Evolutionary conservation across 2,113 vertebrate species (phyloP).

Genomic region (Lepus timidus): DNA sequence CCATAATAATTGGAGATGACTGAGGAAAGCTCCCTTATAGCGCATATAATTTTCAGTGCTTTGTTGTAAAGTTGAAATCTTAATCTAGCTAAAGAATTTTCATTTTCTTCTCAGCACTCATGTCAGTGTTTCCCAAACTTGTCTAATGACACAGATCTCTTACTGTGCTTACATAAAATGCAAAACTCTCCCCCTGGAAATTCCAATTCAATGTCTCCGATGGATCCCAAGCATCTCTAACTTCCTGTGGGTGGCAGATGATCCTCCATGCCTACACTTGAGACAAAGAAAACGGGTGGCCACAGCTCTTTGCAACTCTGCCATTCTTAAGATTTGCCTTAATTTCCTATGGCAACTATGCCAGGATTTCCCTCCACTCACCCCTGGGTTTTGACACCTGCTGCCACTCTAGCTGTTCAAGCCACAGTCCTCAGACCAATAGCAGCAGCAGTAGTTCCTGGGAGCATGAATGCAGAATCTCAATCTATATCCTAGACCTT

Average conservation of each 20-base stretch:
- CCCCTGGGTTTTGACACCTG: background rate
- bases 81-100: background rate
- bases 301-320: background rate
- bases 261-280: background rate
- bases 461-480: background rate
- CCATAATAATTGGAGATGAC: slow-evolving; percentile 13
- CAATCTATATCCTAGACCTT: background rate
- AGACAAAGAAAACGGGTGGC: background rate
- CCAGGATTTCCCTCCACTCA: background rate
- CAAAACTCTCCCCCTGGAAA: background rate
- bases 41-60: background rate
- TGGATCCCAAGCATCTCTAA: background rate
- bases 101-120: slow-evolving; percentile 7
- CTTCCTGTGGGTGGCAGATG: background rate
- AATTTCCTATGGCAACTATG: background rate
- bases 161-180: background rate
- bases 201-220: background rate
- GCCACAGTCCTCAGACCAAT: background rate
- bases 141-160: background rate
- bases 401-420: background rate
- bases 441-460: background rate
- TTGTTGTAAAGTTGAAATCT: background rate
- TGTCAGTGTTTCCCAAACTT: slow-evolving; percentile 2
- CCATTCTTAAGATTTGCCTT: background rate
- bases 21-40: background rate